Base-by-base conservation (phyloP, 2,888 invertebrate genomes). In the Heteromurus nitidus region DNA sequence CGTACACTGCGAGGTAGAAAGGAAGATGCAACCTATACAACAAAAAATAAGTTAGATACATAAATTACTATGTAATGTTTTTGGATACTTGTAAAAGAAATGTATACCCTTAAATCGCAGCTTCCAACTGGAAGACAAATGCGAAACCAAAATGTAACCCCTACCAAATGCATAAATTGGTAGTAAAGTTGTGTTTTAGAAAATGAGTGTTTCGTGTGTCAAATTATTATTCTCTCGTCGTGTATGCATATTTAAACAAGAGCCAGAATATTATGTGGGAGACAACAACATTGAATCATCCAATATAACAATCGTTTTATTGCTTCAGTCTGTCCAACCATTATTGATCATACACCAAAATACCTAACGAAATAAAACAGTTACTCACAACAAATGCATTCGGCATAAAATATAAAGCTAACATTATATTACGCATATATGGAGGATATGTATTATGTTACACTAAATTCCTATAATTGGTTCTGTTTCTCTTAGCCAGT, bases 401-500 rank as follows among this genome's bases (percentile, higher is more conserved):
- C n/a, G n/a, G n/a, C n/a, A n/a, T n/a, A n/a, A n/a, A n/a, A n/a
- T n/a, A n/a, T n/a, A n/a, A n/a, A n/a, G n/a, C n/a, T n/a, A n/a
- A n/a, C n/a, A n/a, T n/a, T n/a, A n/a, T n/a, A n/a, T n/a, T n/a
- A n/a, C n/a, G n/a, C n/a, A n/a, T n/a, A n/a, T n/a, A n/a, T n/a
- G n/a, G n/a, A n/a, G n/a, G n/a, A n/a, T n/a, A n/a, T n/a, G n/a
- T n/a, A n/a, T n/a, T n/a, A n/a, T n/a, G n/a, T n/a, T n/a, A n/a
- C n/a, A 47, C 47, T 69, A 77, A 50, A 69, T 24, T 60, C 74
- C 74, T 60, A 82, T 65, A 9, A 83, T 80, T 22, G 82, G 83
- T 24, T 93, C 92, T 1, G 93, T 93, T 88, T 94, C 94, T 0
- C 92, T 90, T 36, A 94, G 89, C 95, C 95, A 95, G 88, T 93